Base-by-base conservation (phyloP, 2,113 vertebrate species). In the Vimba vimba region DNA sequence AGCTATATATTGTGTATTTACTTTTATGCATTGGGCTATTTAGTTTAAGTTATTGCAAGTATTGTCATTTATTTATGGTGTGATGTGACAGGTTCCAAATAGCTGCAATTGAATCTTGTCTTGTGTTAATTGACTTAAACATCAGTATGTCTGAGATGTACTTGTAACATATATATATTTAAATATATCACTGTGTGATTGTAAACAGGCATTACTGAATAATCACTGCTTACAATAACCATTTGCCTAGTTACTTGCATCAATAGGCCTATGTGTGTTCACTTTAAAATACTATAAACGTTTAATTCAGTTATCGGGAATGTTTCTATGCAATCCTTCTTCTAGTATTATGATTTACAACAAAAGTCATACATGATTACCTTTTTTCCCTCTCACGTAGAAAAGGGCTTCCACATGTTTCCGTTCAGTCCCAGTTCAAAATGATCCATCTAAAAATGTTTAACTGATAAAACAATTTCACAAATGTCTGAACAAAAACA, bases 231-330 rank as follows among this genome's bases (percentile, higher is more conserved):
- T 71, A 23, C 6, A 39, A 57, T 2, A 71, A 23, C 27, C 30
- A 36, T 79, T 76, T 75, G n/a, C 3, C 52, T 79, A 17, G 77
- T 60, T 47, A 21, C 62, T 47, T 75, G 11, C 79, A 47, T 27
- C 9, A 30, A 27, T 21, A 27, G 6, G 43, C 12, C 43, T 75
- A 2, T n/a, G 23, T 45, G 23, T 47, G n/a, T 80, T 60, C 12
- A 60, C 55, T 25, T 12, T n/a, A 30, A 79, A 62, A 13, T 10
- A 43, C 13, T 15, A 17, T 13, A 57, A 36, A 60, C 7, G 33
- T 62, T 62, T 43, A 43, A 62, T 79, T 9, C 25, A n/a, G 19
- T 62, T 79, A 36, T 62, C 6, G 15, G 10, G 27, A 27, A 57
- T 47, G 30, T 45, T 73, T 47, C 23, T 23, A 47, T 74, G 19